Percentiles rank a stretch among this genome's conserved stretches.
These are phyloP conservation scores for Lucinisca nassula DNA, from an alignment of 2,888 invertebrate species.

Conservation along the genomic window DNA sequence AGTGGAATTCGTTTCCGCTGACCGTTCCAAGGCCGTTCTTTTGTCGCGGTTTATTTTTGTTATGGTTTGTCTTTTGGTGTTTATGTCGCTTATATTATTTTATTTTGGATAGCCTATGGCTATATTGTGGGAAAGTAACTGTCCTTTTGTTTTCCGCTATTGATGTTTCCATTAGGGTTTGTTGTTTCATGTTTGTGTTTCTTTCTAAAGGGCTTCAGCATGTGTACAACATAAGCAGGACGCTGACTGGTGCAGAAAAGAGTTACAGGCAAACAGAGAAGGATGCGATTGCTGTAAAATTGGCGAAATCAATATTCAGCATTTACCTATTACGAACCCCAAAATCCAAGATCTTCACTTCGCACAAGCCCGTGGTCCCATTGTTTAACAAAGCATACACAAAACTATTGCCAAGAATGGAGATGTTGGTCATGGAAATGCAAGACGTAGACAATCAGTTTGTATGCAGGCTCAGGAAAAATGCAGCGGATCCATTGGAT, in stretches of 20 bases:
- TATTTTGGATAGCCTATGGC: no score
- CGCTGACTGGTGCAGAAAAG: slow-evolving; percentile 18
- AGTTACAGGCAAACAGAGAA: neutral
- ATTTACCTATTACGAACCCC: slow-evolving; percentile 45
- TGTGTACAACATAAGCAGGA: slow-evolving; percentile 32
- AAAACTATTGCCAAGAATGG: slow-evolving; percentile 9
- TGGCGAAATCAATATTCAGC: slow-evolving; percentile 24
- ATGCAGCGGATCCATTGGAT: no score
- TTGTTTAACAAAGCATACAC: slow-evolving; percentile 18
- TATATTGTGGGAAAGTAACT: no score
- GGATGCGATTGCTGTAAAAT: neutral
- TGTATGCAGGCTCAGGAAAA: neutral
- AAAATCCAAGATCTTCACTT: slow-evolving; percentile 44
- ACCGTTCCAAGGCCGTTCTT: no score
- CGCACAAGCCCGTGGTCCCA: slow-evolving; percentile 25
- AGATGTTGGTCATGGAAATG: slow-evolving; percentile 38
- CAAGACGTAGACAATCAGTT: neutral
- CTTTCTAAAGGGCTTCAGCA: slow-evolving; percentile 5
- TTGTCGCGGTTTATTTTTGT: no score
- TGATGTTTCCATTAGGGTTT: no score
- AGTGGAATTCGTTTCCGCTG: no score
- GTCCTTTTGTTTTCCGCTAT: no score
- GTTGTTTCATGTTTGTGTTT: no score
- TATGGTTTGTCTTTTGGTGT: no score
- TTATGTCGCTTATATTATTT: no score